Evolutionary conservation across 2,113 vertebrate genomes (phyloP).

Genomic region (Cryptoleucopteryx plumbea): DNA sequence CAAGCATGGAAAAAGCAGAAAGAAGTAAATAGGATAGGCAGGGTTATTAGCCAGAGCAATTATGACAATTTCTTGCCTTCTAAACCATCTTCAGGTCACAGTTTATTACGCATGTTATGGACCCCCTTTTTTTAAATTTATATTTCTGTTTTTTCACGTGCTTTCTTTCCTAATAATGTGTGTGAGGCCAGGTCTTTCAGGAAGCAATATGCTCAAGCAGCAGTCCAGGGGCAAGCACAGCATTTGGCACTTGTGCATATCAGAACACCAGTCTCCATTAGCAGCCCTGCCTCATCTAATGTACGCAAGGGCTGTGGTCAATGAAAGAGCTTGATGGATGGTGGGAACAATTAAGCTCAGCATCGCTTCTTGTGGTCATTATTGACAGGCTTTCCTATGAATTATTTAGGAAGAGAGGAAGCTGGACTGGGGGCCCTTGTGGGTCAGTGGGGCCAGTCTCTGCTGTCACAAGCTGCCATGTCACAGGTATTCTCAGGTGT

Average conservation of each 20-base stretch:
- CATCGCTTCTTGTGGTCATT: neutral
- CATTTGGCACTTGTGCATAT: neutral
- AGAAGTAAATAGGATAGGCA: neutral
- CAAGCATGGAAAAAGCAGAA: neutral
- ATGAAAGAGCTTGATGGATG: neutral
- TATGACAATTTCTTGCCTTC: neutral
- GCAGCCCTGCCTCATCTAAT: neutral
- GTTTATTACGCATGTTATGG: neutral
- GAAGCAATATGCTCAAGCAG: neutral
- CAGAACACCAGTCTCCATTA: accelerated
- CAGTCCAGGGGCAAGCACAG: neutral
- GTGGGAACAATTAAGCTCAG: neutral
- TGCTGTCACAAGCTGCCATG: neutral
- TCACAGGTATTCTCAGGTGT: neutral
- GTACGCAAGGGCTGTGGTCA: neutral
- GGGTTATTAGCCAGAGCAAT: neutral
- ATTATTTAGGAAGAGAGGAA: neutral
- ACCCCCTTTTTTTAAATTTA: neutral
- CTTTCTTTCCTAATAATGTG: neutral
- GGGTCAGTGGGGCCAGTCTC: neutral
- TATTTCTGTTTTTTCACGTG: neutral
- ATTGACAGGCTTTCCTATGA: neutral
- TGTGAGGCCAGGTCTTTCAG: neutral
- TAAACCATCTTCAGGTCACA: neutral
- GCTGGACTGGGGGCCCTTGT: neutral